phyloP scores from a whole-genome alignment of 1,140 invertebrate species.

The Rhopalosiphum maidis region DNA sequence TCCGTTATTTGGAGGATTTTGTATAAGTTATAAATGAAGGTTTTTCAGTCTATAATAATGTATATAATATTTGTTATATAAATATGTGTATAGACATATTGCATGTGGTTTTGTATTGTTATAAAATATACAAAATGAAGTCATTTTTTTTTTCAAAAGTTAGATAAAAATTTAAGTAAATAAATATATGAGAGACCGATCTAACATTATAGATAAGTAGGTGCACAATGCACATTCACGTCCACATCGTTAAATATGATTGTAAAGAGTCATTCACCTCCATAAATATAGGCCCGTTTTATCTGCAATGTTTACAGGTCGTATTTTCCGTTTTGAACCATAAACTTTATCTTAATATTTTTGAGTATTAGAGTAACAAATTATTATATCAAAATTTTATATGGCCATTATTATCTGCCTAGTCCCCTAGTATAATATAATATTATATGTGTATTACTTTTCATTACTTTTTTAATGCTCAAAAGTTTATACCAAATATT shows the following conservation, averaged over 20 bases:
- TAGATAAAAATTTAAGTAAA: not conserved
- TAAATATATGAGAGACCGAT: not conserved
- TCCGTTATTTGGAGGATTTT: not conserved
- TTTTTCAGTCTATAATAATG: not conserved
- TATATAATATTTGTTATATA: not conserved
- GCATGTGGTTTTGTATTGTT: not conserved
- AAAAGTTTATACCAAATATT: slow-evolving; percentile 11
- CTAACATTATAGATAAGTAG: not conserved
- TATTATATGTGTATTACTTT: slow-evolving; percentile 8
- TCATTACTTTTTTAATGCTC: not conserved
- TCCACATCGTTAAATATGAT: not conserved
- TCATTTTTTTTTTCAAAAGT: not conserved
- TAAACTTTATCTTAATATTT: slow-evolving; percentile 15
- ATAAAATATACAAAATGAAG: not conserved
- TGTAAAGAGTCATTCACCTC: slow-evolving; percentile 2
- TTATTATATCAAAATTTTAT: not conserved
- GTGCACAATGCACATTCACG: not conserved
- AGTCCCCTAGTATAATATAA: not conserved
- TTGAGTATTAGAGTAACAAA: slow-evolving; percentile 11
- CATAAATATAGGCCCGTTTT: not conserved
- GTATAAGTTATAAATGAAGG: not conserved
- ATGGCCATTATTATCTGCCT: not conserved
- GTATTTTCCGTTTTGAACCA: not conserved
- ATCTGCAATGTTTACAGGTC: slow-evolving; percentile 7
- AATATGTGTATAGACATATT: not conserved